Percentiles rank a stretch among this genome's conserved stretches.
Conservation (phyloP, 2,113 vertebrate genomes). For the Poecile atricapillus region DNA sequence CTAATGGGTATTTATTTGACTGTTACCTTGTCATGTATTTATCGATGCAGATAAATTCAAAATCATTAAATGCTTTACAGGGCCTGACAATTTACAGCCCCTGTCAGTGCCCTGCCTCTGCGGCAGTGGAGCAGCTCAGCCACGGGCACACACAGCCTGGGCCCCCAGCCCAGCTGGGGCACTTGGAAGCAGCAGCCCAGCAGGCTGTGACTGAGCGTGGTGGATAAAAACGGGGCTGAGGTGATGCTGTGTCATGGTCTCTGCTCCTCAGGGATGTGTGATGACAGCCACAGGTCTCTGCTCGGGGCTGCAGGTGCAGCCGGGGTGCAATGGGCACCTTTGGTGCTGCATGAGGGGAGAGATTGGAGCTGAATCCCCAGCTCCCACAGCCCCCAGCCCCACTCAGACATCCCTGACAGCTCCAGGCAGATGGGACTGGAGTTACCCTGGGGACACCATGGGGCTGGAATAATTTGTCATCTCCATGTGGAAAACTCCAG, state of each 20-base stretch:
- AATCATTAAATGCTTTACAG: slow-evolving; percentile 70
- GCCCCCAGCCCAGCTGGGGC: background rate
- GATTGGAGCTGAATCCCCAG: background rate
- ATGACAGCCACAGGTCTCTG: background rate
- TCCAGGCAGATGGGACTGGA: background rate
- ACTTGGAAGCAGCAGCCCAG: fast-evolving
- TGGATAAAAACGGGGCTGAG: background rate
- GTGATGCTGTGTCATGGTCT: fast-evolving
- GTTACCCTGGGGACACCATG: fast-evolving
- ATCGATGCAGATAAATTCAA: slow-evolving; percentile 73
- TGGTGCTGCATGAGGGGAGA: fast-evolving
- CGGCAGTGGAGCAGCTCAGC: background rate
- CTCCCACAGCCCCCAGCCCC: background rate
- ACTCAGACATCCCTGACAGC: background rate
- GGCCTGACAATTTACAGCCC: slow-evolving; percentile 58
- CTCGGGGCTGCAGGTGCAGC: background rate
- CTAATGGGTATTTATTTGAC: slow-evolving; percentile 75
- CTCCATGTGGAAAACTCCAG: background rate
- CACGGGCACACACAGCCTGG: background rate
- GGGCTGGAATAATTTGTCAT: background rate
- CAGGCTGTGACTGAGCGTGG: background rate
- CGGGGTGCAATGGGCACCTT: background rate
- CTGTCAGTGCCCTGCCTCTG: slow-evolving; percentile 16
- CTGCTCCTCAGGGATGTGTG: background rate
- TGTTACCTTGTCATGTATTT: slow-evolving; percentile 75